Evolutionary conservation across 2,888 invertebrate species (phyloP).

Genomic region (Strigamia maritima): DNA sequence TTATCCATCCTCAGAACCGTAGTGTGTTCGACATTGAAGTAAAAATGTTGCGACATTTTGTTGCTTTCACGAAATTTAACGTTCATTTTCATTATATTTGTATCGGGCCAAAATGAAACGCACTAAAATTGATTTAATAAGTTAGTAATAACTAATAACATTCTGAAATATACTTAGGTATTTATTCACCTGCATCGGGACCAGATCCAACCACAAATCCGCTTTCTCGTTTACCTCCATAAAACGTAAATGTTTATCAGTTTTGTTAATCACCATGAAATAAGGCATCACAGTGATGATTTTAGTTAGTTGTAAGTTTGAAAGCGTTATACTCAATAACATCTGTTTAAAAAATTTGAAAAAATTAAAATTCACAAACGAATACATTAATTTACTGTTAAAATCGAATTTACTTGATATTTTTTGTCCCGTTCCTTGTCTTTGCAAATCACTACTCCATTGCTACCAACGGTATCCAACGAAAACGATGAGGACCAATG

Average conservation of each 20-base stretch:
- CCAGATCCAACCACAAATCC: conserved; percentile 75
- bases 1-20: conserved; percentile 78
- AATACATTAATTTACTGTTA: background rate
- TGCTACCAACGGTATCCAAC: conserved; percentile 68
- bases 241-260: conserved; percentile 63
- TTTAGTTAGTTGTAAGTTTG: conserved; percentile 70
- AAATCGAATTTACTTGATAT: conserved; percentile 57
- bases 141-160: no score
- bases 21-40: conserved; percentile 65
- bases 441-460: conserved; percentile 65
- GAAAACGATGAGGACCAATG: conserved; percentile 55
- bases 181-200: conserved; percentile 62
- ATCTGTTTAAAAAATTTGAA: conserved; percentile 52
- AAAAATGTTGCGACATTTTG: conserved; percentile 72
- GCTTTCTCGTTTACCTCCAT: conserved; percentile 83
- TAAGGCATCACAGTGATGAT: conserved; percentile 75
- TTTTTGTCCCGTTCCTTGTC: conserved; percentile 66
- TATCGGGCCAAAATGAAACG: conserved; percentile 76
- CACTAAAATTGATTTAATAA: conserved; percentile 49
- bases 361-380: background rate
- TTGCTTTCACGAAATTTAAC: conserved; percentile 74
- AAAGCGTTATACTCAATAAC: conserved; percentile 66
- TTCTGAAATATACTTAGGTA: no score
- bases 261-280: conserved; percentile 72
- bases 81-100: conserved; percentile 74